A percentile compares a stretch with the other conserved stretches of the same genome.
Evolutionary conservation across 2,113 vertebrate genomes (phyloP).

Genomic region (Gymnogyps californianus): DNA sequence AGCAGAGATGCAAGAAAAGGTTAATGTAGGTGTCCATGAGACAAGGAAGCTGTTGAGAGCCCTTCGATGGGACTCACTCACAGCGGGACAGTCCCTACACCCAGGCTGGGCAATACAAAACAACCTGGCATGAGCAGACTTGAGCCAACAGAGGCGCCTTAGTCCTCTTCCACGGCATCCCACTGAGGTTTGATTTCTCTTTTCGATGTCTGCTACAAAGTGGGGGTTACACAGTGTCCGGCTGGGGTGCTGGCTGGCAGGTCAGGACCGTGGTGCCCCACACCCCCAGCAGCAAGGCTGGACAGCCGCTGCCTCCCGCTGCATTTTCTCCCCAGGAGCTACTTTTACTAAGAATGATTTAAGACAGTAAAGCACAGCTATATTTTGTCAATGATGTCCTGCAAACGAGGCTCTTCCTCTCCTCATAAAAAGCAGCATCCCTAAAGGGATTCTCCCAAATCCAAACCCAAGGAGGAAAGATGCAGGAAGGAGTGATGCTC

Average conservation of each 20-base stretch:
- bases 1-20: not conserved
- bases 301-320: not conserved
- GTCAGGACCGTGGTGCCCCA: fast-evolving
- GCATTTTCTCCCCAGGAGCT: not conserved
- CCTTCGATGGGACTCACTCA: not conserved
- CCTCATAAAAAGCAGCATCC: not conserved
- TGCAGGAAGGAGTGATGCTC: not conserved
- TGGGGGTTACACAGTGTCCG: fast-evolving
- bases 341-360: not conserved
- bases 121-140: fast-evolving
- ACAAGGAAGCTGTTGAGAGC: not conserved
- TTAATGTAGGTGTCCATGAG: not conserved
- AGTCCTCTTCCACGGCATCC: not conserved
- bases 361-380: not conserved
- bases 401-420: not conserved
- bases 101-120: not conserved
- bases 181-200: not conserved
- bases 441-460: not conserved
- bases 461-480: not conserved
- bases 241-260: not conserved
- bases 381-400: not conserved
- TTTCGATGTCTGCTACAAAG: not conserved
- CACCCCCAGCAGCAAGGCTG: not conserved
- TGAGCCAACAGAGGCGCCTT: not conserved
- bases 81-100: not conserved